phyloP scores from a whole-genome alignment of 1,140 invertebrate genomes.

The Trachymyrmex septentrionalis region DNA sequence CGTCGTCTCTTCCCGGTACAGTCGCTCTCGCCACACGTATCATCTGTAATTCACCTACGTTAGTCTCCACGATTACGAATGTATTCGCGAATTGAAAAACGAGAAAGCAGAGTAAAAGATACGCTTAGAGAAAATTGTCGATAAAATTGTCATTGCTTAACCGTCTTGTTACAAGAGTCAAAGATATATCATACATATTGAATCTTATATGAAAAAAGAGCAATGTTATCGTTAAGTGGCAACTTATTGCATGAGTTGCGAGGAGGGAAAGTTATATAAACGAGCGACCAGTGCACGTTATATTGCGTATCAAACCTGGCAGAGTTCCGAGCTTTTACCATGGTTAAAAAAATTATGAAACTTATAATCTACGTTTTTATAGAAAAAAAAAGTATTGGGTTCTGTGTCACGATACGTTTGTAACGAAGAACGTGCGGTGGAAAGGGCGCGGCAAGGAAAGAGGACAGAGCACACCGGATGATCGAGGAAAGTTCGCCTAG shows the following conservation, averaged over 20 bases:
- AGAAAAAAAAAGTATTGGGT: neutral
- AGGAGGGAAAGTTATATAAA: slow-evolving; percentile 5
- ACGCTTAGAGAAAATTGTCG: slow-evolving; percentile 17
- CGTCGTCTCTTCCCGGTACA: neutral
- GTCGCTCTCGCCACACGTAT: slow-evolving; percentile 16
- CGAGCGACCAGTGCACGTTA: neutral
- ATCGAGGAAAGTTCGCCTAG: slow-evolving; percentile 44
- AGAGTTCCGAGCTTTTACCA: neutral
- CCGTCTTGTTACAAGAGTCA: neutral
- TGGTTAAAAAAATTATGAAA: neutral
- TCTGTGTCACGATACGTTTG: neutral
- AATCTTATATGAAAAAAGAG: neutral
- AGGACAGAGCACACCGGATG: slow-evolving; percentile 31
- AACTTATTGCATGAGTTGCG: too few relatives aligned
- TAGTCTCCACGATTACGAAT: slow-evolving; percentile 38
- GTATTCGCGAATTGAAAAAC: neutral
- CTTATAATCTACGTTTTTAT: slow-evolving; percentile 12
- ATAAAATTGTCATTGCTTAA: slow-evolving; percentile 25
- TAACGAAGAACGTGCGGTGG: slow-evolving; percentile 9
- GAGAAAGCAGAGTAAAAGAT: slow-evolving; percentile 11
- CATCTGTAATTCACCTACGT: slow-evolving; percentile 48
- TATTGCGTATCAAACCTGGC: neutral
- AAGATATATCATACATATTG: neutral
- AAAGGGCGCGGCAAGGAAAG: slow-evolving; percentile 25
- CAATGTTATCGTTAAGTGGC: neutral